Base-by-base conservation (phyloP, 2,888 invertebrate genomes). In the Campoplex nolae region DNA sequence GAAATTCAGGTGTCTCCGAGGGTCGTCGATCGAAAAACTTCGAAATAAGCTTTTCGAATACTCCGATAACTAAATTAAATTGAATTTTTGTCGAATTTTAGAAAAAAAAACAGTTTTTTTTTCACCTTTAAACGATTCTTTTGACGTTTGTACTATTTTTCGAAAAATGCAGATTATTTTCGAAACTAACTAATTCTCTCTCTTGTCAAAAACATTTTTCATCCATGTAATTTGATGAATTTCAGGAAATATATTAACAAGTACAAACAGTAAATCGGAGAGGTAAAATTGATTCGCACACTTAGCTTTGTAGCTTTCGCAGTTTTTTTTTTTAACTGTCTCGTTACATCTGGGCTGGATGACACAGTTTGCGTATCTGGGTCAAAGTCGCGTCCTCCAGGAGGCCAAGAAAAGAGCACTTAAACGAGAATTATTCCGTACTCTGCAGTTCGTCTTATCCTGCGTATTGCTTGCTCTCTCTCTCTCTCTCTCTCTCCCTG, bases 381-480 rank as follows among this genome's bases (percentile, higher is more conserved):
- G 94, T 94, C 94, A 94, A 94, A 94, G 94, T 94, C 94, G 90
- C 91, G 94, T 94, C 94, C 94, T 93, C 93, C 90, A 73, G 90
- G 92, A 92, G 92, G 92, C 93, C 93, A 92, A 92, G 92, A 92
- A 91, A 91, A 91, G 91, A 92, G 90, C 90, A 92, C 89, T 92
- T 91, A 90, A 90, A 90, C 88, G 54, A 88, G 89, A 89, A 91
- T 90, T 90, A 90, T 91, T 89, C 89, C 90, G 88, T 86, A 89
- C 85, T 84, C 86, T 56, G 75, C 68, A 76, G 54, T 77, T 18
- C 71, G 80, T 82, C 62, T 73, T 84, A 74, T 86, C 70, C 71
- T 79, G 65, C 45, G 65, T 80, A 65, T 62, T 54, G 16, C 45
- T 42, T 23, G 16, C 42, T n/a, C 56, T 23, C 23, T 23, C 58